Conservation (phyloP, 2,888 invertebrate genomes). For the Drosophila mimetica region DNA sequence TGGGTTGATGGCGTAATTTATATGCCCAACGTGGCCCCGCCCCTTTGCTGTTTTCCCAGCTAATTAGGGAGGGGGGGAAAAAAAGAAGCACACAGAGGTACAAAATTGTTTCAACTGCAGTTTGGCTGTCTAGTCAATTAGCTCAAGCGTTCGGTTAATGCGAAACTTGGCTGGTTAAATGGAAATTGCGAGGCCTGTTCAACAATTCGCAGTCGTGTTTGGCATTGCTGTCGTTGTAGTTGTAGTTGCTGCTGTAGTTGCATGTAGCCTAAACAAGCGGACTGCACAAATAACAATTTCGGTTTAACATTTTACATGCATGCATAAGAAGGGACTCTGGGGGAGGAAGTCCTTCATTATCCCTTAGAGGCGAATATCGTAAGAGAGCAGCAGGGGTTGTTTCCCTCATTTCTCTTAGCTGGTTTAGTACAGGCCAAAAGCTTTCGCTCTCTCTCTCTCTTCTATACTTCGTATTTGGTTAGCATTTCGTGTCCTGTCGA, state of each 20-base stretch:
- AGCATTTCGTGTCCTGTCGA: slow-evolving; percentile 8
- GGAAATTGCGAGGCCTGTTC: slow-evolving; percentile 66
- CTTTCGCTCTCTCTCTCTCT: slow-evolving; percentile 47
- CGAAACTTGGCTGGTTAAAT: slow-evolving; percentile 46
- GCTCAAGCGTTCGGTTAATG: slow-evolving; percentile 54
- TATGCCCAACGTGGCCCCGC: slow-evolving; percentile 30
- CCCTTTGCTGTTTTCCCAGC: slow-evolving; percentile 56
- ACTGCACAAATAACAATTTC: slow-evolving; percentile 71
- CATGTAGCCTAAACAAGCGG: slow-evolving; percentile 72
- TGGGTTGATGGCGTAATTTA: slow-evolving; percentile 52
- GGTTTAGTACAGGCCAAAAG: slow-evolving; percentile 66
- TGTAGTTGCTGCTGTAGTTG: slow-evolving; percentile 49
- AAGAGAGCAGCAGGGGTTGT: slow-evolving; percentile 18
- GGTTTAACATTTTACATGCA: slow-evolving; percentile 67
- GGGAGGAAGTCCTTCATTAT: slow-evolving; percentile 7
- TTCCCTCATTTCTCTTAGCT: slow-evolving; percentile 36
- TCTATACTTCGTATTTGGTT: background rate
- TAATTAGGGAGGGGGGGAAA: slow-evolving; percentile 50
- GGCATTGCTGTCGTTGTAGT: slow-evolving; percentile 25
- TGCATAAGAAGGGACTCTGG: slow-evolving; percentile 28
- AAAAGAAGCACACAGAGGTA: slow-evolving; percentile 6
- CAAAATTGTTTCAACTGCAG: slow-evolving; percentile 39
- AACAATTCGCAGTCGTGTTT: slow-evolving; percentile 61
- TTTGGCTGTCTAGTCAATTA: slow-evolving; percentile 68
- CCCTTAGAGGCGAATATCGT: slow-evolving; percentile 56